A percentile compares a stretch with the other conserved stretches of the same genome.
phyloP scores from a whole-genome alignment of 53 echinoderm and acorn worm genomes.

The Antedon mediterranea region DNA sequence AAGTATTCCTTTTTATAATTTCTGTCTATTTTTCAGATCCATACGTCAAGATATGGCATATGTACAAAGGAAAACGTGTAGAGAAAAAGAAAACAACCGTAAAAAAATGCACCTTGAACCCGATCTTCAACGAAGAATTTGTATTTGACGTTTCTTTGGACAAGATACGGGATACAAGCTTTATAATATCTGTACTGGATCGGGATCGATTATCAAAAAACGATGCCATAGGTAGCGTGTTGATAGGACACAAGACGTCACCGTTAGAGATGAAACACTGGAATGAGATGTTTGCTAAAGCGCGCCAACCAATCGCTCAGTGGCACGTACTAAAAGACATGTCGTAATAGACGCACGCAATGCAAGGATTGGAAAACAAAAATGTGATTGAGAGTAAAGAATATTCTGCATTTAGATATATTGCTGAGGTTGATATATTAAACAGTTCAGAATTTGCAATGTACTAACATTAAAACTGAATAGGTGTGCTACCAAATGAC shows the following conservation, averaged over 20 bases:
- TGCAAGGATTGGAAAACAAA: constrained; percentile 1
- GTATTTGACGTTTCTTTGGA: constrained; percentile 80
- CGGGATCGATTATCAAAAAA: constrained; percentile 75
- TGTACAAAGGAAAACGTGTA: constrained; percentile 73
- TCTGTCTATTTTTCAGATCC: constrained; percentile 42
- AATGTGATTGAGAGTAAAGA: not conserved
- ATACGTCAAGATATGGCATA: constrained; percentile 97
- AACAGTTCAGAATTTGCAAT: not conserved
- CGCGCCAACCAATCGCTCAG: constrained; percentile 79
- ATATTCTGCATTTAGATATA: not conserved
- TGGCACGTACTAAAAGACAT: constrained; percentile 94
- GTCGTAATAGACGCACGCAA: constrained; percentile 23
- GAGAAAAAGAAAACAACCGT: constrained; percentile 92
- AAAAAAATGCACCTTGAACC: constrained; percentile 90
- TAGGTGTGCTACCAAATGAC: not conserved
- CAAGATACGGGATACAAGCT: constrained; percentile 80
- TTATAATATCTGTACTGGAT: constrained; percentile 78
- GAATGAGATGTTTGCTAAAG: constrained; percentile 89
- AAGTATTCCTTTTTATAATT: too few species aligned
- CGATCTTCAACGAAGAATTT: constrained; percentile 91
- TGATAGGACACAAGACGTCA: constrained; percentile 61
- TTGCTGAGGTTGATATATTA: not conserved
- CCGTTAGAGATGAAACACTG: constrained; percentile 78
- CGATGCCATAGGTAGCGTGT: constrained; percentile 84
- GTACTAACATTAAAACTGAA: not conserved